These are phyloP conservation scores for Scarus forsteni DNA, from an alignment of 2,797 vertebrate genomes.

Conservation along the genomic window DNA sequence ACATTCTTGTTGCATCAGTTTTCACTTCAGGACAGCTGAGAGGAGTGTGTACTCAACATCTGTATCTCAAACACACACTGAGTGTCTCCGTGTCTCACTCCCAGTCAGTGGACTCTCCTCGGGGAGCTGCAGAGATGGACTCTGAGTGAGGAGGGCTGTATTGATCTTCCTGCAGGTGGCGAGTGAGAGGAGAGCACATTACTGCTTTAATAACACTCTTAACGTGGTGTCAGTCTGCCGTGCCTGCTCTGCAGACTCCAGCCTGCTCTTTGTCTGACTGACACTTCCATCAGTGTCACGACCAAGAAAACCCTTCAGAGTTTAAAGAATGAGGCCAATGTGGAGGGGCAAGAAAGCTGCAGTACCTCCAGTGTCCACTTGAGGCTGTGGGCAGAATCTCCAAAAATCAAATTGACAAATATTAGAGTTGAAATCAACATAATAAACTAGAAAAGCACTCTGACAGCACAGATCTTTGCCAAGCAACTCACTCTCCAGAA, in stretches of 20 bases:
- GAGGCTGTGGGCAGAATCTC: too few relatives aligned
- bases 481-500: too few relatives aligned
- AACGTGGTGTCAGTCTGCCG: constrained; percentile 39
- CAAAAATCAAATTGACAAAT: too few relatives aligned
- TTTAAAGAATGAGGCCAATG: too few relatives aligned
- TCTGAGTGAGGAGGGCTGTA: constrained; percentile 51
- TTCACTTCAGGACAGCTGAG: constrained; percentile 45
- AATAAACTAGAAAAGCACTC: too few relatives aligned
- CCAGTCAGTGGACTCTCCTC: constrained; percentile 22
- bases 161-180: constrained; percentile 57
- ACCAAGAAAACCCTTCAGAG: too few relatives aligned
- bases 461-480: too few relatives aligned
- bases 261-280: constrained; percentile 23
- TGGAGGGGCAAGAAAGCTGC: too few relatives aligned
- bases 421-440: too few relatives aligned
- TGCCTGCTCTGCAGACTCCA: background rate
- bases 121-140: constrained; percentile 40
- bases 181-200: constrained; percentile 48
- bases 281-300: constrained; percentile 13
- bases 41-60: constrained; percentile 25
- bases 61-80: constrained; percentile 4
- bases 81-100: constrained; percentile 21
- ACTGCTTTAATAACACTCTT: constrained; percentile 54
- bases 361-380: too few relatives aligned
- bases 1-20: constrained; percentile 49